Evolutionary conservation across 2,797 vertebrate genomes (phyloP).

Genomic region (Falco cherrug): DNA sequence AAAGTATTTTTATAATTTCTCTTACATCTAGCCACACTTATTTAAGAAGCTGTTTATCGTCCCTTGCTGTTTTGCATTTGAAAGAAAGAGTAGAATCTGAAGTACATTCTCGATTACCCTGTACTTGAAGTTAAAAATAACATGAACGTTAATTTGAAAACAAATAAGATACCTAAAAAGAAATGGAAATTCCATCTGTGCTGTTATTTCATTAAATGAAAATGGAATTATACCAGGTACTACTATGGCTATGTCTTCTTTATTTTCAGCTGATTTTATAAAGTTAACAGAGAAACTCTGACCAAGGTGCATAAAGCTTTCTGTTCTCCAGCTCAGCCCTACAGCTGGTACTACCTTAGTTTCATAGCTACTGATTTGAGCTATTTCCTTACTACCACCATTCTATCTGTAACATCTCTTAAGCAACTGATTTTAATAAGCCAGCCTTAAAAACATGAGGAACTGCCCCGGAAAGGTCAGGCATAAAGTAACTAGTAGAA

Average conservation of each 20-base stretch:
- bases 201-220: background rate
- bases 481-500: conserved; percentile 43
- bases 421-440: conserved; percentile 83
- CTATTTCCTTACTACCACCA: conserved; percentile 4
- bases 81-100: background rate
- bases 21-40: background rate
- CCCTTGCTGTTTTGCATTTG: conserved; percentile 9
- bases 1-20: background rate
- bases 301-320: conserved; percentile 41
- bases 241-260: background rate
- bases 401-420: conserved; percentile 45
- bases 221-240: background rate
- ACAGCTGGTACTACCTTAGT: conserved; percentile 38
- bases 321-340: conserved; percentile 72
- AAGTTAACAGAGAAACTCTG: conserved; percentile 63
- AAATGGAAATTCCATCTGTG: background rate
- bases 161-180: background rate
- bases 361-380: conserved; percentile 50
- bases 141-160: background rate
- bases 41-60: background rate
- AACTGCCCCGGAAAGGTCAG: conserved; percentile 69
- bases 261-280: background rate
- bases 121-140: background rate
- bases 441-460: conserved; percentile 34
- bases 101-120: background rate